Base-by-base conservation (phyloP, 1,140 invertebrate species). In the Neomicropteryx cornuta region DNA sequence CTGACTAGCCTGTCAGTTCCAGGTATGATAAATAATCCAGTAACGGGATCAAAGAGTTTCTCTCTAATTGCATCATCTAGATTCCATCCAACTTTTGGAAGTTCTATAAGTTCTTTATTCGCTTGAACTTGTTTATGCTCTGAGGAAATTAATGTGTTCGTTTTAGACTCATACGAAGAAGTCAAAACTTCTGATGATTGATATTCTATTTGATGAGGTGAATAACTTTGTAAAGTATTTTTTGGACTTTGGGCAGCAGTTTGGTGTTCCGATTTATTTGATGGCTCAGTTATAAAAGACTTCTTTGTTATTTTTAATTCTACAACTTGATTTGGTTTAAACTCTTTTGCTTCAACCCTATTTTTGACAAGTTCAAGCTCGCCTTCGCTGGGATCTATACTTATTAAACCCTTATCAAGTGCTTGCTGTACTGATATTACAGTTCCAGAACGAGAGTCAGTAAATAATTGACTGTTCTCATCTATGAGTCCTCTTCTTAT, bases 1-100 rank as follows among this genome's bases (percentile, higher is more conserved):
- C 86, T 83, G 3, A 93, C 75, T 19, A 87, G 62, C 49, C 85
- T 73, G 56, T 91, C 86, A 2, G 87, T 88, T 20, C 82, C 82
- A 23, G 89, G 87, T 48, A 96, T 86, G 34, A 81, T 80, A 52
- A 95, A 91, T 2, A 89, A 66, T 2, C 90, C 89, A 4, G 76
- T 81, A 2, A 75, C 68, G 1, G 86, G 75, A 64, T 95, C 82
- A 46, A 92, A 87, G 3, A 91, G 57, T 28, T 75, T 73, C 53
- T 79, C 72, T 20, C 80, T 66, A 34, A 91, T 87, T 6, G 83
- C 84, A 52, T 88, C 81, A 34, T 71, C 63, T 0, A 92, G 61
- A 33, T 70, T 69, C 88, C 87, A 90, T 5, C 87, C 87, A 43
- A 82, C 79, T n/a, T 69, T 62, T 2, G 87, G 86, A n/a, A 89